These are phyloP conservation scores for Drosophila ustulata DNA, from an alignment of 2,888 invertebrate species.

Conservation along the genomic window DNA sequence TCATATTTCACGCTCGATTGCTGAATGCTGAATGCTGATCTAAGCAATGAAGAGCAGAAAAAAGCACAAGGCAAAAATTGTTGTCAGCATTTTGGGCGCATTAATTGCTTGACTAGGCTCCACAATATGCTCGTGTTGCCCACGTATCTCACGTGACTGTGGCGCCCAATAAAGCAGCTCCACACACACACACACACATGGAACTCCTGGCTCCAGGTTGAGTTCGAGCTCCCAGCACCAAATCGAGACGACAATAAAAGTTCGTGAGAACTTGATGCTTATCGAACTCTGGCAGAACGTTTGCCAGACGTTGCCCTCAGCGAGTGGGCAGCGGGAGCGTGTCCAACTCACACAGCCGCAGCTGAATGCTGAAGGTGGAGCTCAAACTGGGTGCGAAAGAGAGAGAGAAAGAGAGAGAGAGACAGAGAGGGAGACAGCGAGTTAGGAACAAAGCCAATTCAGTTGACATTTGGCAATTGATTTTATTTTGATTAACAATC, in stretches of 20 bases:
- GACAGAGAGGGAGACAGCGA: background rate
- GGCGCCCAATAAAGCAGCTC: slow-evolving; percentile 44
- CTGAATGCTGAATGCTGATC: slow-evolving; percentile 33
- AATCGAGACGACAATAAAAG: slow-evolving; percentile 78
- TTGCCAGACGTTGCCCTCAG: slow-evolving; percentile 54
- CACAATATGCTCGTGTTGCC: slow-evolving; percentile 34
- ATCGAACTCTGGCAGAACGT: slow-evolving; percentile 69
- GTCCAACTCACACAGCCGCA: slow-evolving; percentile 13
- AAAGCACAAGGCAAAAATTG: slow-evolving; percentile 21
- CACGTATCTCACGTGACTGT: slow-evolving; percentile 53
- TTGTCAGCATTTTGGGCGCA: slow-evolving; percentile 31
- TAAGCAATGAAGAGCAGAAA: background rate
- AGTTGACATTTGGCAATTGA: slow-evolving; percentile 57
- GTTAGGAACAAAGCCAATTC: slow-evolving; percentile 6
- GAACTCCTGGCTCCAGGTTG: slow-evolving; percentile 18
- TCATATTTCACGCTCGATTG: slow-evolving; percentile 73
- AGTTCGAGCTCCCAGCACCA: slow-evolving; percentile 19
- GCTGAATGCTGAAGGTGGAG: background rate
- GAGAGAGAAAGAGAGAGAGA: background rate
- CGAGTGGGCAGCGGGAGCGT: slow-evolving; percentile 54
- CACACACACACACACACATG: background rate
- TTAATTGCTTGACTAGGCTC: slow-evolving; percentile 35
- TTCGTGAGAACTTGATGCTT: slow-evolving; percentile 84
- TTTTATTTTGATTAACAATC: slow-evolving; percentile 57
- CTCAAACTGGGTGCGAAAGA: background rate